These are phyloP conservation scores for Apantesis nais DNA, from an alignment of 2,888 invertebrate genomes.

Conservation along the genomic window DNA sequence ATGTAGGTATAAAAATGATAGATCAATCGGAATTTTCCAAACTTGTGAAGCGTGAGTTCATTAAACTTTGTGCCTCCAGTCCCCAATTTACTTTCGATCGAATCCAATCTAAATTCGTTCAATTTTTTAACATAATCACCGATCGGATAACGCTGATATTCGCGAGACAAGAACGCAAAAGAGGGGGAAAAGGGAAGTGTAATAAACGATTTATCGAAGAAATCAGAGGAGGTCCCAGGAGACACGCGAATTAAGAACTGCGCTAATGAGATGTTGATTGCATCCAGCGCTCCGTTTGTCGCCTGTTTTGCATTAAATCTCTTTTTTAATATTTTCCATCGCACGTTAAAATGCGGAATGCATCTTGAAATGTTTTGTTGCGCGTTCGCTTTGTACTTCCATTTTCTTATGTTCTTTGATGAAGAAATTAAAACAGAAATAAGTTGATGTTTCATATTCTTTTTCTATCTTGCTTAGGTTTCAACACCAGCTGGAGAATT, in stretches of 20 bases:
- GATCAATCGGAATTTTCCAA: conserved; percentile 50
- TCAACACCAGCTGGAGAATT: conserved; percentile 6
- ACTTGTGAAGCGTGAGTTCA: conserved; percentile 60
- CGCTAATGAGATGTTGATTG: conserved; percentile 84
- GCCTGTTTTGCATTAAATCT: conserved; percentile 68
- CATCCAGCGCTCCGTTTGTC: conserved; percentile 74
- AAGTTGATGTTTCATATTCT: conserved; percentile 11
- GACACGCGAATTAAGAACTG: conserved; percentile 77
- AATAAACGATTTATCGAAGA: conserved; percentile 78
- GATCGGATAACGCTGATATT: conserved; percentile 68
- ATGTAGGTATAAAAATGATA: conserved; percentile 34
- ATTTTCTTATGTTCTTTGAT: conserved; percentile 34
- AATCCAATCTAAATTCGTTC: conserved; percentile 66
- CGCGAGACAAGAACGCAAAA: conserved; percentile 59
- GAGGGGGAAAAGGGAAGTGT: conserved; percentile 62
- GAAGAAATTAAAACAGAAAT: conserved; percentile 42
- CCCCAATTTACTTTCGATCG: conserved; percentile 66
- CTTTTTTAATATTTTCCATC: conserved; percentile 57
- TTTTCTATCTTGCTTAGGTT: conserved; percentile 11
- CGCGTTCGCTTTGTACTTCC: conserved; percentile 43
- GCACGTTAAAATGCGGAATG: conserved; percentile 69
- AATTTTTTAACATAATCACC: conserved; percentile 73
- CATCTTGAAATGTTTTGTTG: conserved; percentile 65
- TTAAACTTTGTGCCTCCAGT: conserved; percentile 64
- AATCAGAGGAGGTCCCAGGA: conserved; percentile 67